Evolutionary conservation across 2,797 vertebrate species (phyloP), one percentile per base, ranked within the genome.

Genomic region (Yasuhikotakia modesta): DNA sequence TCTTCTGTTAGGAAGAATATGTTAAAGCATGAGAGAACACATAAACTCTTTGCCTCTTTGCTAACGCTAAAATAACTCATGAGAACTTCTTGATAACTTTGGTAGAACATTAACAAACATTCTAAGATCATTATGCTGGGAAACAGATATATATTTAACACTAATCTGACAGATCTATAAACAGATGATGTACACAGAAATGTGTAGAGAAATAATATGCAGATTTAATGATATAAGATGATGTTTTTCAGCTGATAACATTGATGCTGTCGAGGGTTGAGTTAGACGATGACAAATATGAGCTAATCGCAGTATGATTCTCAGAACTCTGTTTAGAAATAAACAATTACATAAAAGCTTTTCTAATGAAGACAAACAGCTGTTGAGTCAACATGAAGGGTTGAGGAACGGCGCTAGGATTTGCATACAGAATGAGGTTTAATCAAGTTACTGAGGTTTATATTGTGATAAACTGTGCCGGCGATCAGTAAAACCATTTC

Each of bases 401-500:
- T 1, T 22, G 2, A 1, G 11, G 55, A 16, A 69, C 2, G n/a
- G 6, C 3, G 21, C 10, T 48, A 30, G 17, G 50, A 70, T 39
- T 43, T 57, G 8, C 17, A 13, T 35, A 35, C 32, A 21, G 22
- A 58, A 19, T 19, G 1, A 50, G 30, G 60, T 30, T 35, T 30
- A 48, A 30, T 10, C 17, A 16, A 61, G 17, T 16, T 50, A 48
- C 4, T 4, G 27, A 13, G 46, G 58, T 61, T 6, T 24, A 53
- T 35, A 48, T 19, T 8, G 32, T 24, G 14, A 63, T 50, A 32
- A 50, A 27, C 61, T 39, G 27, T 39, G n/a, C n/a, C 19, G 21
- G 60, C 17, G n/a, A 21, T 32, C 12, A 30, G 55, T 8, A 45
- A 48, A 32, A 72, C 61, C 4, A 22, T 73, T 73, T 64, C 60